These are phyloP conservation scores for Spatula versicolor DNA, from an alignment of 2,797 vertebrate species.

Conservation along the genomic window DNA sequence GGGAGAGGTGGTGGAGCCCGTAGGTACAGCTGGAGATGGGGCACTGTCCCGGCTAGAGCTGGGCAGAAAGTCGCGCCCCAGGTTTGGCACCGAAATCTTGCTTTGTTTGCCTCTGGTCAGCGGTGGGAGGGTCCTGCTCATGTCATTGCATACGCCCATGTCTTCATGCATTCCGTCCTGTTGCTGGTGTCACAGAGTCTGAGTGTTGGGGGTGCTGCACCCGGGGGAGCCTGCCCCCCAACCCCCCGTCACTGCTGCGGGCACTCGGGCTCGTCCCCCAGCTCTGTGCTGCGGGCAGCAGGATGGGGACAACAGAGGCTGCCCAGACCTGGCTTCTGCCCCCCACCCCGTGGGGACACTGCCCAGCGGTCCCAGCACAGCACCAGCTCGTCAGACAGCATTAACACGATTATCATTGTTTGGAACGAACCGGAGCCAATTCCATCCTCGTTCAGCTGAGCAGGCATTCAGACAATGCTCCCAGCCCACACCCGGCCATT, in stretches of 20 bases:
- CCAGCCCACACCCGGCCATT: not conserved
- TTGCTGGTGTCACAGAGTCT: not conserved
- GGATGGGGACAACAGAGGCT: not conserved
- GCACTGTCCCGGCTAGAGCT: not conserved
- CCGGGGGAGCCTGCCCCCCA: not conserved
- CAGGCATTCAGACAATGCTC: not conserved
- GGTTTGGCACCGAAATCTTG: not conserved
- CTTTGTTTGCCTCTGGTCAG: not conserved
- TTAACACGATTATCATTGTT: not conserved
- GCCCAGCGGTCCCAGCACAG: not conserved
- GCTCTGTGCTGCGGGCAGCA: not conserved
- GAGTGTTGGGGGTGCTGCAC: not conserved
- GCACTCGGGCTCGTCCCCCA: accelerated
- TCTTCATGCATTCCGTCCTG: not conserved
- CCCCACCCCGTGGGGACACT: accelerated
- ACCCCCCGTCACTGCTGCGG: accelerated
- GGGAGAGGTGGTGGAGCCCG: not conserved
- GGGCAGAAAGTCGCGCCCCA: accelerated
- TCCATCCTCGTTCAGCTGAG: not conserved
- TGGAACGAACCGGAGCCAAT: not conserved
- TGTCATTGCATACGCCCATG: not conserved
- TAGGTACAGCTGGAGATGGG: accelerated
- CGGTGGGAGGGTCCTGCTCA: not conserved
- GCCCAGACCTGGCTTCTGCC: not conserved
- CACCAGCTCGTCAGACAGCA: not conserved